Conservation (phyloP, 2,888 invertebrate genomes). For the Ariolimax columbianus region DNA sequence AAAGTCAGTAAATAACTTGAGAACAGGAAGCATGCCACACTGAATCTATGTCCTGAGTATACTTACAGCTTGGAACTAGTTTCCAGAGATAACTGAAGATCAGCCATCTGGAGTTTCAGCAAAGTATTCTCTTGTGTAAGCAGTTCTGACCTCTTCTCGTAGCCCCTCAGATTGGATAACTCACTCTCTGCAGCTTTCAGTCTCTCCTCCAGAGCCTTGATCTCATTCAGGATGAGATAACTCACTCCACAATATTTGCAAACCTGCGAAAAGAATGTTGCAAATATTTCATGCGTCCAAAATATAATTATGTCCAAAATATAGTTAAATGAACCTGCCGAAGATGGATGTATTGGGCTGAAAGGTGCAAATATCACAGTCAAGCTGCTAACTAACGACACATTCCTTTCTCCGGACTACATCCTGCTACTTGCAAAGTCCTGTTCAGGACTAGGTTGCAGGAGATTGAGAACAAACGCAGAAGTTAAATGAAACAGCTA, state of each 20-base stretch:
- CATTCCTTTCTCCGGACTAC: too few species aligned
- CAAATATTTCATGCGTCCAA: background rate
- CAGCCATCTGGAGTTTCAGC: constrained; percentile 44
- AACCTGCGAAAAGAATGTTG: constrained; percentile 36
- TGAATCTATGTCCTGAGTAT: too few species aligned
- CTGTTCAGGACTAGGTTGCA: too few species aligned
- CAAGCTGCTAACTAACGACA: too few species aligned
- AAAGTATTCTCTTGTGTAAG: constrained; percentile 65
- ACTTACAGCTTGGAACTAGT: constrained; percentile 41
- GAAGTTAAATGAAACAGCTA: too few species aligned
- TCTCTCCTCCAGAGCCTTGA: constrained; percentile 77
- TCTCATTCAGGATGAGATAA: constrained; percentile 79
- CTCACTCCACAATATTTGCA: constrained; percentile 79
- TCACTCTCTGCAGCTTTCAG: constrained; percentile 68
- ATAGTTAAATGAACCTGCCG: too few species aligned
- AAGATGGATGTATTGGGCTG: too few species aligned
- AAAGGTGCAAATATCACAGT: too few species aligned
- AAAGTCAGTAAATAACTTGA: too few species aligned
- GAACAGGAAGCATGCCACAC: too few species aligned
- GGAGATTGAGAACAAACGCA: too few species aligned
- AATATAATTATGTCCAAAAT: background rate
- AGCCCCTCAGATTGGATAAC: constrained; percentile 65
- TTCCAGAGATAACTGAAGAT: constrained; percentile 27
- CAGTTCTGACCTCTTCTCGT: constrained; percentile 66
- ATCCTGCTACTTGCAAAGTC: too few species aligned